Evolutionary conservation across 2,797 vertebrate species (phyloP), one percentile per base, ranked within the genome.

Genomic region (Champsocephalus gunnari): DNA sequence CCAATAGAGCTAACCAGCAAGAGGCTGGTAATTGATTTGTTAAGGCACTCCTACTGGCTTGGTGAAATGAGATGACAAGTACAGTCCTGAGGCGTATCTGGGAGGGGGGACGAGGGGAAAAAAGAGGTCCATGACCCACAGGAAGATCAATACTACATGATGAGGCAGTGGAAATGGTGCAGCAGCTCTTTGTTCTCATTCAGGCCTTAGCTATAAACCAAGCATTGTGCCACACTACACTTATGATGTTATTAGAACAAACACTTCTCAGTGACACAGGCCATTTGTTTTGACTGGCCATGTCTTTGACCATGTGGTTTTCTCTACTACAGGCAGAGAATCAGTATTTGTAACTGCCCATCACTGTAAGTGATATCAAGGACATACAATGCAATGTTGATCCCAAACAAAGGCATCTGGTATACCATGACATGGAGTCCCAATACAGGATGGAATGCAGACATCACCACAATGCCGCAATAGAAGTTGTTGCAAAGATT

Each of bases 11-110:
- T 17, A 66, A 19, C 44, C 75, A 75, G 81, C 50, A 58, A 32
- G 24, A 47, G 53, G 66, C 84, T 71, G 78, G 72, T 88, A 88
- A 92, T 86, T 89, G 84, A 93, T 92, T 90, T 87, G 84, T 87
- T 80, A 54, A 70, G 76, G 58, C 57, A 24, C 45, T 60, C 57
- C 59, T 16, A 43, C 70, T 64, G 81, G 79, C 48, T 53, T 17
- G 60, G 12, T 76, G 81, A 76, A 85, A 85, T 72, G 74, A 87
- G 73, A 90, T 74, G 76, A 85, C 85, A 80, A 45, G 79, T 81
- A 69, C 70, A 81, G 88, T 75, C 79, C 71, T 32, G 68, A 77
- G 53, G 82, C 51, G 9, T 32, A 24, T 77, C 56, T 49, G 53
- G 12, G 62, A 34, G 43, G 17, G 63, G 28, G 34, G 44, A 48